phyloP scores from a whole-genome alignment of 1,140 invertebrate genomes.

The Semibalanus balanoides region DNA sequence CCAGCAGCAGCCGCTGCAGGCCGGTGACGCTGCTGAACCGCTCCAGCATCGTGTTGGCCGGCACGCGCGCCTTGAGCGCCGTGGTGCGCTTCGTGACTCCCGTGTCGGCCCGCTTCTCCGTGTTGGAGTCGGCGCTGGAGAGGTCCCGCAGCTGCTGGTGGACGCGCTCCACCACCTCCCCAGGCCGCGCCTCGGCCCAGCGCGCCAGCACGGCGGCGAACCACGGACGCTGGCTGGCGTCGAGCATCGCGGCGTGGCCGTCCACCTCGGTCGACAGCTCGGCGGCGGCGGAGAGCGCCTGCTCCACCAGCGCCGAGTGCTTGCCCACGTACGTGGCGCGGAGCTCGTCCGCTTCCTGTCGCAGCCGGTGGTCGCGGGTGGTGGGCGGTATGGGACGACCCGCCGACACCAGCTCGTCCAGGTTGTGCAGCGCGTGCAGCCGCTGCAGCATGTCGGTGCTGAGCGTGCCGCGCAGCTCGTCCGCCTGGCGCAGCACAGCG shows the following conservation, averaged over 20 bases:
- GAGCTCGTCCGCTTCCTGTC: conserved; percentile 36
- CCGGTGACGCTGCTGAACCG: conserved; percentile 19
- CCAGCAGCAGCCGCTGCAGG: conserved; percentile 32
- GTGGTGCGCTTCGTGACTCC: neutral
- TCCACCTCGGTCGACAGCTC: conserved; percentile 23
- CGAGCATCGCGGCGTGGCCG: neutral
- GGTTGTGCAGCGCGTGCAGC: conserved; percentile 53
- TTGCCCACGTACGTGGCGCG: conserved; percentile 46
- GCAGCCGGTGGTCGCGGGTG: conserved; percentile 36
- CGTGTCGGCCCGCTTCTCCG: neutral
- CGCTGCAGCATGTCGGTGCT: conserved; percentile 43
- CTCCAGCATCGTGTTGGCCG: neutral
- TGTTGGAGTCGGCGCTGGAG: neutral
- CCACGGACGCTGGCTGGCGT: neutral
- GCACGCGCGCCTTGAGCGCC: neutral
- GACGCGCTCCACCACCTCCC: neutral
- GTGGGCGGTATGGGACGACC: conserved; percentile 33
- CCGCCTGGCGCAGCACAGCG: conserved; percentile 39
- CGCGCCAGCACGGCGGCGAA: neutral
- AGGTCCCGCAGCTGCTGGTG: neutral
- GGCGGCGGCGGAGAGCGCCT: conserved; percentile 15
- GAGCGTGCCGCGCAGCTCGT: conserved; percentile 37
- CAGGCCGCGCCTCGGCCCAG: neutral
- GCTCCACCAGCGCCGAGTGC: conserved; percentile 24
- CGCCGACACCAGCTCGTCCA: conserved; percentile 38